These are phyloP conservation scores for Gonatopus flavifemur DNA, from an alignment of 1,140 invertebrate genomes.

Conservation along the genomic window DNA sequence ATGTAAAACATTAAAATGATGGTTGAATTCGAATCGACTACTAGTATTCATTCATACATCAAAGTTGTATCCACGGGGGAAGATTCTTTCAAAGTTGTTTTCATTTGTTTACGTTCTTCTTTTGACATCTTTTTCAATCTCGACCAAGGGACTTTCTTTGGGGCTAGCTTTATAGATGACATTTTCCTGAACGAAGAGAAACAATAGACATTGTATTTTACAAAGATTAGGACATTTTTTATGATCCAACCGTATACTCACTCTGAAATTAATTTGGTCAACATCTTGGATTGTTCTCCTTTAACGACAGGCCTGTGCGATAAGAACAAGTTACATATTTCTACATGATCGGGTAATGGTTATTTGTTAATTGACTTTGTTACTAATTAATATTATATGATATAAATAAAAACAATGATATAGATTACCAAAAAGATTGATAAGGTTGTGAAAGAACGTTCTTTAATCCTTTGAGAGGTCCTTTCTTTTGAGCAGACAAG, in stretches of 20 bases:
- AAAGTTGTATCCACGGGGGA: too few species aligned
- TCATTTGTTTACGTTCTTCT: slow-evolving; percentile 34
- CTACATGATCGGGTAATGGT: slow-evolving; percentile 1
- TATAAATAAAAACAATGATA: not conserved
- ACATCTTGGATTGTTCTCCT: not conserved
- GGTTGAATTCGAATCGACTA: slow-evolving; percentile 4
- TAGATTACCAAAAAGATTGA: slow-evolving; percentile 37
- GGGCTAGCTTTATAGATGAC: slow-evolving; percentile 24
- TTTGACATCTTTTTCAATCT: slow-evolving; percentile 40
- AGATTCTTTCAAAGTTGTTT: too few species aligned
- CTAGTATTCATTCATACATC: not conserved
- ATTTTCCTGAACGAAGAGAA: slow-evolving; percentile 19
- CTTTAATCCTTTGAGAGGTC: slow-evolving; percentile 30
- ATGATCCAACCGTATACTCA: too few species aligned
- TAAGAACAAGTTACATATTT: not conserved
- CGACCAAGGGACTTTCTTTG: slow-evolving; percentile 33
- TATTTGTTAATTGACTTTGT: not conserved
- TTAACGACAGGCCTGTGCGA: not conserved
- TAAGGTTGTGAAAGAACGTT: slow-evolving; percentile 43
- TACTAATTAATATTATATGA: slow-evolving; percentile 5
- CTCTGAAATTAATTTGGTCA: not conserved
- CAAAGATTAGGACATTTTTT: too few species aligned
- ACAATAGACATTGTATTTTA: too few species aligned
- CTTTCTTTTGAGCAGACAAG: slow-evolving; percentile 40
- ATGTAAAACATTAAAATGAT: slow-evolving; percentile 4